Evolutionary conservation across 30 jellyfish, hydroid and myxozoan species (phyloP).

Genomic region (Phacellophora camtschatica): DNA sequence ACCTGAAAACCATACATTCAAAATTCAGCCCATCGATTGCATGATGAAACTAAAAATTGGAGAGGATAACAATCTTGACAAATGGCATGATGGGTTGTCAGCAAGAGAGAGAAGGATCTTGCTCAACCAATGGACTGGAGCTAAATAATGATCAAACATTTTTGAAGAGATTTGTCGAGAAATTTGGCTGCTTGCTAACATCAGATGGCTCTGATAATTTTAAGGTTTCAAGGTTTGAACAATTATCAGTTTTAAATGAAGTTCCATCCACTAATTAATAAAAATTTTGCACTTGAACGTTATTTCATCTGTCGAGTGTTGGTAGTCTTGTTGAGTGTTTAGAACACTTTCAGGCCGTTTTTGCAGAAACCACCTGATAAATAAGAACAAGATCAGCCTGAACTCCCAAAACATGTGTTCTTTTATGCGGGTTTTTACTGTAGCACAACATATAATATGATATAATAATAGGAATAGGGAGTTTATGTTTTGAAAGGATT

Average conservation of each 20-base stretch:
- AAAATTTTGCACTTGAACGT: too few species aligned
- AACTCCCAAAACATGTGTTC: background rate
- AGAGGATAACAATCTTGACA: conserved; percentile 12
- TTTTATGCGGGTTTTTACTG: background rate
- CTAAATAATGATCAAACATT: background rate
- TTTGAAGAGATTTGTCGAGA: background rate
- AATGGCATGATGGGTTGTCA: conserved; percentile 12
- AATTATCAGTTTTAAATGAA: conserved; percentile 2
- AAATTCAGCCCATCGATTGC: conserved; percentile 7
- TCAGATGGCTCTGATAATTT: conserved; percentile 31
- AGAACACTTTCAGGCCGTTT: background rate
- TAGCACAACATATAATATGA: background rate
- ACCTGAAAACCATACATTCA: conserved; percentile 4
- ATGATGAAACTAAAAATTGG: conserved; percentile 7
- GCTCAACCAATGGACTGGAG: conserved; percentile 16
- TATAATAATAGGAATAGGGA: too few species aligned
- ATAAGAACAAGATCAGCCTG: background rate
- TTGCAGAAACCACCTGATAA: background rate
- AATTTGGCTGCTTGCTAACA: conserved; percentile 23
- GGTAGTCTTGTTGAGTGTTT: background rate
- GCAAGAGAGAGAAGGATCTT: background rate
- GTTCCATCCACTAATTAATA: too few species aligned
- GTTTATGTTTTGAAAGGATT: too few species aligned
- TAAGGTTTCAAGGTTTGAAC: conserved; percentile 1
- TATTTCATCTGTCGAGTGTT: too few species aligned